Evolutionary conservation across 2,888 invertebrate species (phyloP), one percentile per base, ranked within the genome.

Genomic region (Nowickia ferox): DNA sequence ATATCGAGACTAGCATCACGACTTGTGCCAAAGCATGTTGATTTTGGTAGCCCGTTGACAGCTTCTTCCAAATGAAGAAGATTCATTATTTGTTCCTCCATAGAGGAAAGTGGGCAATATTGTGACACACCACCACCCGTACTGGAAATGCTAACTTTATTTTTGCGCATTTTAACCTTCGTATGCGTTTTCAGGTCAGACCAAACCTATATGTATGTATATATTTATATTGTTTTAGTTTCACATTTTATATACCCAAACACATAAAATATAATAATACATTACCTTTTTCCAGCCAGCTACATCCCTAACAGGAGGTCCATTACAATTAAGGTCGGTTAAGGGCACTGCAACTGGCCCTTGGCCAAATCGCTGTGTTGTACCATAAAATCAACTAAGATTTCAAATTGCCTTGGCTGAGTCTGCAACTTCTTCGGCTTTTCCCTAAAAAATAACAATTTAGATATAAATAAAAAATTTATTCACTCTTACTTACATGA

Each of bases 1-100:
- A 30, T 9, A 30, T 59, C 59, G 38, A 13, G n/a, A 38, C 38
- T 59, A n/a, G 40, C 53, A n/a, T 30, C 48, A 40, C 68, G 11
- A 10, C 30, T 68, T 51, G 48, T 15, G 4, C 71, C 44, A 71
- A 57, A 71, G 13, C 22, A 71, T 22, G 8, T 9, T 4, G 71
- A 15, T 10, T 0, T 71, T 44, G 71, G 42, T 40, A 55, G 1
- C 8, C 71, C 55, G 22, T 44, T 44, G 8, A 44, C 57, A n/a
- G 71, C 42, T 38, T 71, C 30, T 66, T 71, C 57, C 42, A 68
- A 53, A 55, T 55, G 19, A 69, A 69, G 53, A 17, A 69, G 55
- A 53, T 17, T 55, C 19, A 55, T 40, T 9, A 59, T 46, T 10
- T 59, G 57, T 38, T 59, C 59, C n/a, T 72, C 59, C 11, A 30